A percentile compares a stretch with the other conserved stretches of the same genome.
Evolutionary conservation across 2,888 invertebrate genomes (phyloP).

Genomic region (Gandaritis pyraliata): DNA sequence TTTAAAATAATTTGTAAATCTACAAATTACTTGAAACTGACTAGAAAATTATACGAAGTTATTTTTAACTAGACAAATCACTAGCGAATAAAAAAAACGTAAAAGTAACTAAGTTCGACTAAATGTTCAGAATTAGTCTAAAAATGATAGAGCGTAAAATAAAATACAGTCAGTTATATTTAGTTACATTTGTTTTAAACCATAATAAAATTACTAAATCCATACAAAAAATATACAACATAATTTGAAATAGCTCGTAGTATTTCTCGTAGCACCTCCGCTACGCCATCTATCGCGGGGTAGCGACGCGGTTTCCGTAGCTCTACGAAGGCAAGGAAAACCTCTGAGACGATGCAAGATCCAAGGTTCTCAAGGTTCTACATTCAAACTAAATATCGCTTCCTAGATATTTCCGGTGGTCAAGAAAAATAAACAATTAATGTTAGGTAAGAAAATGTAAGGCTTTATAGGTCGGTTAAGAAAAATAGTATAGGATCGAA

Average conservation of each 20-base stretch:
- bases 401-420: not conserved
- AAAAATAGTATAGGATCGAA: not conserved
- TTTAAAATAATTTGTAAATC: too few relatives aligned
- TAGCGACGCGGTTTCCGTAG: conserved; percentile 54
- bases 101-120: too few relatives aligned
- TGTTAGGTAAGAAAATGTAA: conserved; percentile 5
- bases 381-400: not conserved
- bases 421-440: conserved; percentile 1
- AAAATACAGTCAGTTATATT: too few relatives aligned
- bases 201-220: too few relatives aligned
- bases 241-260: not conserved
- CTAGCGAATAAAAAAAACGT: too few relatives aligned
- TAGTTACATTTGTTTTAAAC: too few relatives aligned
- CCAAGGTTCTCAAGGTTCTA: conserved; percentile 36
- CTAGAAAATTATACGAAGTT: too few relatives aligned
- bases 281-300: conserved; percentile 77
- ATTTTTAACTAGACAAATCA: too few relatives aligned
- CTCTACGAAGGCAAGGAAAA: conserved; percentile 35
- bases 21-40: too few relatives aligned
- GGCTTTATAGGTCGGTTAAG: not conserved
- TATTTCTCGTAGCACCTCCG: conserved; percentile 43
- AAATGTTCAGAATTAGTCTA: too few relatives aligned
- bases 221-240: too few relatives aligned
- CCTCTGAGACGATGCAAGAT: conserved; percentile 43
- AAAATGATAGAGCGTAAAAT: too few relatives aligned